Percentiles rank a stretch among this genome's conserved stretches.
These are phyloP conservation scores for Cyclophora punctaria DNA, from an alignment of 2,888 invertebrate species.

Conservation along the genomic window DNA sequence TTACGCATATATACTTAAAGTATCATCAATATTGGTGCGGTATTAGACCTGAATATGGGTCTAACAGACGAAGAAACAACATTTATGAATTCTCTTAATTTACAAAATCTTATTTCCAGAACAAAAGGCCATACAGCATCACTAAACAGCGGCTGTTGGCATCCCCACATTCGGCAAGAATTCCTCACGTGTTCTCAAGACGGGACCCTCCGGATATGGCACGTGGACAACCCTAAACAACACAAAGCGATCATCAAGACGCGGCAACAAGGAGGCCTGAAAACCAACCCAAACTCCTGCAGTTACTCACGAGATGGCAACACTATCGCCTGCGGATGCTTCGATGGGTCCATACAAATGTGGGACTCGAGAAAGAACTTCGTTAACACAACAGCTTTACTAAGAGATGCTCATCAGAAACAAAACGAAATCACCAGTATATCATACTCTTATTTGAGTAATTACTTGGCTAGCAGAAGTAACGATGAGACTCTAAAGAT, in stretches of 20 bases:
- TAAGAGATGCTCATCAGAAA: slow-evolving; percentile 86
- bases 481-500: slow-evolving; percentile 96
- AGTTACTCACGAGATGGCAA: slow-evolving; percentile 89
- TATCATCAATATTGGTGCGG: too few species aligned
- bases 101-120: slow-evolving; percentile 28
- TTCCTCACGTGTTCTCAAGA: slow-evolving; percentile 97
- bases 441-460: slow-evolving; percentile 90
- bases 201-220: slow-evolving; percentile 95
- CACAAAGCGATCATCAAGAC: slow-evolving; percentile 92
- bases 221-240: slow-evolving; percentile 83
- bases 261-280: slow-evolving; percentile 87
- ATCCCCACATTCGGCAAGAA: slow-evolving; percentile 90
- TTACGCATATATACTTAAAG: too few species aligned
- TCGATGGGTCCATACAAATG: slow-evolving; percentile 96
- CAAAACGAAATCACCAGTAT: slow-evolving; percentile 89
- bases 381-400: slow-evolving; percentile 87
- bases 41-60: background rate
- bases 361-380: slow-evolving; percentile 96
- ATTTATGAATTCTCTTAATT: background rate
- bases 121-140: slow-evolving; percentile 97
- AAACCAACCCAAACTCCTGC: slow-evolving; percentile 89
- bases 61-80: background rate
- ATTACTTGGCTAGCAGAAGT: slow-evolving; percentile 84
- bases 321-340: slow-evolving; percentile 92
- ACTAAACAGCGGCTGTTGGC: slow-evolving; percentile 93